Conservation (phyloP, 2,113 vertebrate species). For the Chinchilla lanigera region DNA sequence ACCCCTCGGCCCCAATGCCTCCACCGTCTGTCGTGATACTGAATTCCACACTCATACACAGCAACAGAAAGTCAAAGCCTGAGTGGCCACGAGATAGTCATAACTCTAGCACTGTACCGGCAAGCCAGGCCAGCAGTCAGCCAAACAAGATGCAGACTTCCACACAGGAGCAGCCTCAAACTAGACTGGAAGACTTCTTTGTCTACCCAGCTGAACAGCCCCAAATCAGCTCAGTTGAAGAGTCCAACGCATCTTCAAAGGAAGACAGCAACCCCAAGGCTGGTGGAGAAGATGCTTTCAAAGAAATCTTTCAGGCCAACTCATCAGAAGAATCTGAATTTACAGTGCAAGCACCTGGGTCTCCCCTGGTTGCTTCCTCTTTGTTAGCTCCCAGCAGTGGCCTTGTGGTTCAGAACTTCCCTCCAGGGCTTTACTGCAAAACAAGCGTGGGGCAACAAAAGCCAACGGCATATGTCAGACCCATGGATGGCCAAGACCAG, state of each 20-base stretch:
- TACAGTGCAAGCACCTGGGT: slow-evolving; percentile 87
- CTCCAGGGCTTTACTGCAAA: slow-evolving; percentile 93
- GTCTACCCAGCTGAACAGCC: slow-evolving; percentile 92
- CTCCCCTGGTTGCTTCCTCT: slow-evolving; percentile 94
- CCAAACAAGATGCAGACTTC: slow-evolving; percentile 87
- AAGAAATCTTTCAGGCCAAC: slow-evolving; percentile 90
- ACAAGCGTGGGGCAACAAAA: slow-evolving; percentile 93
- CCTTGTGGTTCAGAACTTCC: slow-evolving; percentile 92
- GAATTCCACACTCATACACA: slow-evolving; percentile 84
- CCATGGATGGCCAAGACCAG: slow-evolving; percentile 97
- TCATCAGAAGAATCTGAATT: slow-evolving; percentile 91
- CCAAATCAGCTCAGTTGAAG: slow-evolving; percentile 86
- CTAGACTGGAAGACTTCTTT: slow-evolving; percentile 92
- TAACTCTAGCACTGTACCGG: slow-evolving; percentile 81
- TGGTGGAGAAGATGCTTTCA: slow-evolving; percentile 86
- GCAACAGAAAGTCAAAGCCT: slow-evolving; percentile 92
- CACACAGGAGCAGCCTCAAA: slow-evolving; percentile 89
- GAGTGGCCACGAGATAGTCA: slow-evolving; percentile 92
- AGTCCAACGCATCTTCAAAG: slow-evolving; percentile 87
- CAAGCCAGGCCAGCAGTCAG: slow-evolving; percentile 85
- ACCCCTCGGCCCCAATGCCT: slow-evolving; percentile 84
- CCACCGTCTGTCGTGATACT: slow-evolving; percentile 88
- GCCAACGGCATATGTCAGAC: slow-evolving; percentile 95
- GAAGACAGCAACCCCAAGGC: slow-evolving; percentile 88
- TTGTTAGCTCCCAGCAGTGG: slow-evolving; percentile 89